Evolutionary conservation across 2,888 invertebrate species (phyloP).

Genomic region (Tridacna gigas): DNA sequence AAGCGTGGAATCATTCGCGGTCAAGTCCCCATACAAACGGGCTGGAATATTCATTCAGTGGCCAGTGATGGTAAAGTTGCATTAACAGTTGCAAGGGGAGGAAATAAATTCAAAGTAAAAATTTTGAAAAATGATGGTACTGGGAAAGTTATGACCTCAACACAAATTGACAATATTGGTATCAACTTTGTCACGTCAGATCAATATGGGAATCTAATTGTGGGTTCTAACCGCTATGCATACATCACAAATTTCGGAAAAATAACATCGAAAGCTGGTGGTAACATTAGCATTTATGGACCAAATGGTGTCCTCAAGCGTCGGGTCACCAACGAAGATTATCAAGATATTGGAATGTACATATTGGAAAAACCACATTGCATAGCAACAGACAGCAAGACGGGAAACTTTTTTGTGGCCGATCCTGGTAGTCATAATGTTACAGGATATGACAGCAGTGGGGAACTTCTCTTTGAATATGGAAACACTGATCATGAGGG

Average conservation of each 20-base stretch:
- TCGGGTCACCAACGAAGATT: constrained; percentile 78
- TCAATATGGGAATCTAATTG: constrained; percentile 70
- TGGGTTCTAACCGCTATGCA: constrained; percentile 76
- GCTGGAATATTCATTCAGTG: constrained; percentile 78
- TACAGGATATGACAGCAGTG: constrained; percentile 70
- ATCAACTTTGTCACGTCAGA: constrained; percentile 77
- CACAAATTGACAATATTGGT: constrained; percentile 78
- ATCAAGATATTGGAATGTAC: constrained; percentile 67
- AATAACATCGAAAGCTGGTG: constrained; percentile 76
- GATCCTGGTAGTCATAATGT: constrained; percentile 77
- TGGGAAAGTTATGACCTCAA: constrained; percentile 70
- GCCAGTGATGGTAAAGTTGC: constrained; percentile 78
- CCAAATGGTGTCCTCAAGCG: constrained; percentile 68
- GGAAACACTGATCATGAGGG: constrained; percentile 75
- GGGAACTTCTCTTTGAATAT: constrained; percentile 76
- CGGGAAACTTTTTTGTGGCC: constrained; percentile 73
- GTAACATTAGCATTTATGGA: constrained; percentile 77
- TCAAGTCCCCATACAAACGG: constrained; percentile 71
- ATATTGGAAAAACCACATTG: constrained; percentile 77
- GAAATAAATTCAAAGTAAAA: constrained; percentile 79
- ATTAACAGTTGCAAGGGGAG: constrained; percentile 74
- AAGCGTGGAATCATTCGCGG: constrained; percentile 78
- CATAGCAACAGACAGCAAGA: constrained; percentile 68
- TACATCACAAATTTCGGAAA: constrained; percentile 70
- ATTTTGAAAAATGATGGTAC: constrained; percentile 75